These are phyloP conservation scores for Pachydiplax longipennis DNA, from an alignment of 2,888 invertebrate genomes.

Conservation along the genomic window DNA sequence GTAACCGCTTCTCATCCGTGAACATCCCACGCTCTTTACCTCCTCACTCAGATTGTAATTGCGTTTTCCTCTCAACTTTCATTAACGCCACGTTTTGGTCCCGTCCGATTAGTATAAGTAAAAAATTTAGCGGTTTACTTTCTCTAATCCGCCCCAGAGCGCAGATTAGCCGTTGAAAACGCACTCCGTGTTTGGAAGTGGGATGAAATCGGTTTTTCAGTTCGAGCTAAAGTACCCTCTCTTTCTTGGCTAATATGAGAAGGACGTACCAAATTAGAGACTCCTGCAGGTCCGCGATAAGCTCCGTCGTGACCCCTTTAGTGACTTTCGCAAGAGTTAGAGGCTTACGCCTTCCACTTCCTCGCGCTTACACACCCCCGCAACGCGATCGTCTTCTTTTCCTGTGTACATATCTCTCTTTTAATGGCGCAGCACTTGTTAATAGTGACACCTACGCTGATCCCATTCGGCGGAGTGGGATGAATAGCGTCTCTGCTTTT, in stretches of 20 bases:
- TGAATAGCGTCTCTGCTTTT: background rate
- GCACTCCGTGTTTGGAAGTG: background rate
- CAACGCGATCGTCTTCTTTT: background rate
- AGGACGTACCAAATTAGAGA: background rate
- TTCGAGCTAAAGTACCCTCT: background rate
- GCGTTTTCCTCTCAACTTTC: too few relatives aligned
- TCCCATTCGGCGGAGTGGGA: background rate
- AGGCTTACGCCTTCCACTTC: background rate
- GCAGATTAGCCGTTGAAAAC: background rate
- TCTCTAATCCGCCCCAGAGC: background rate
- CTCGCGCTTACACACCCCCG: background rate
- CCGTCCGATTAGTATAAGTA: background rate
- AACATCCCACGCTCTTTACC: too few relatives aligned
- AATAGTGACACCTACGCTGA: background rate
- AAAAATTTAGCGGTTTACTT: background rate
- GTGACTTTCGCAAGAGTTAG: background rate
- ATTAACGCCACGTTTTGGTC: too few relatives aligned
- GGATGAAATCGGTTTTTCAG: background rate
- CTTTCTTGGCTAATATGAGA: background rate
- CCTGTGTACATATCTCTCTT: background rate
- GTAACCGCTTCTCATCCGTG: too few relatives aligned
- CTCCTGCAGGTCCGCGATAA: background rate
- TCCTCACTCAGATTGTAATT: too few relatives aligned
- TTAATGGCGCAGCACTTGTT: background rate
- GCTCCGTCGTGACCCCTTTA: background rate